Conservation (phyloP, 2,888 invertebrate genomes). For the Aleiodes leptofemur region DNA sequence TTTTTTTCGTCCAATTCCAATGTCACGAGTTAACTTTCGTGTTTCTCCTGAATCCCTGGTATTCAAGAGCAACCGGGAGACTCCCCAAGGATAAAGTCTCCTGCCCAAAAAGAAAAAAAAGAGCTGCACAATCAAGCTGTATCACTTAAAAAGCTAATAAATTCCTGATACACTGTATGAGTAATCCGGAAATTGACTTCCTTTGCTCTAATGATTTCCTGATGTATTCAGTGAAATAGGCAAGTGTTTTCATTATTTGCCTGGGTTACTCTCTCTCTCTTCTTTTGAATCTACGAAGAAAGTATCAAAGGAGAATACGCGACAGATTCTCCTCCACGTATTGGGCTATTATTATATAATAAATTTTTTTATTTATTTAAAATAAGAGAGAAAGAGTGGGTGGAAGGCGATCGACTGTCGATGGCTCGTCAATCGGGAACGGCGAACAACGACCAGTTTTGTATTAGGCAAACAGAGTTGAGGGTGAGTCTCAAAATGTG, state of each 20-base stretch:
- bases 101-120: conserved; percentile 43
- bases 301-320: not conserved
- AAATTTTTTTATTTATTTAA: not conserved
- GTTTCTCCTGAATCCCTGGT: conserved; percentile 60
- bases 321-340: too few relatives aligned
- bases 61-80: conserved; percentile 65
- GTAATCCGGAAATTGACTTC: conserved; percentile 55
- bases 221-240: conserved; percentile 46
- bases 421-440: conserved; percentile 74
- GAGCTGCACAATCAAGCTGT: not conserved
- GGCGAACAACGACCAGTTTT: conserved; percentile 73
- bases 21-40: not conserved
- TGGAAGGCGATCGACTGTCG: conserved; percentile 70
- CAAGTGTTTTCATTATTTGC: conserved; percentile 1
- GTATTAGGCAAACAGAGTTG: conserved; percentile 73
- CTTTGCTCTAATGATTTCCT: conserved; percentile 54
- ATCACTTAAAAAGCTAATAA: conserved; percentile 46
- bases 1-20: conserved; percentile 4
- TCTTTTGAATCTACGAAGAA: conserved; percentile 7
- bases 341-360: conserved; percentile 32
- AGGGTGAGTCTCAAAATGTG: conserved; percentile 58
- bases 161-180: conserved; percentile 52
- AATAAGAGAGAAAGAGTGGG: not conserved
- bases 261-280: not conserved
- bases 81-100: conserved; percentile 66